Conservation (phyloP, 2,888 invertebrate species). For the Diplazon laetatorius region DNA sequence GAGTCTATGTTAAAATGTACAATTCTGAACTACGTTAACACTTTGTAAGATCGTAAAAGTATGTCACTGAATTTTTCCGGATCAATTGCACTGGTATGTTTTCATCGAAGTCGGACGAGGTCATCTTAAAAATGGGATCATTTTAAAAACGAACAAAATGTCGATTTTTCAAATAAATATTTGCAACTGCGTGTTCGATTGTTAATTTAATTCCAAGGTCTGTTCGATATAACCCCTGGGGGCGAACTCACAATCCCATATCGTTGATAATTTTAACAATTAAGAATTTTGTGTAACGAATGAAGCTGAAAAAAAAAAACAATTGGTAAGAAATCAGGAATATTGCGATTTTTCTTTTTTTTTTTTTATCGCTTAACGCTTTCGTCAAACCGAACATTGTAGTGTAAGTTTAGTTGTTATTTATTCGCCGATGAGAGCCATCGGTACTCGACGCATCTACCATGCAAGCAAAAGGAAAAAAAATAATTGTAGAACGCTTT, state of each 20-base stretch:
- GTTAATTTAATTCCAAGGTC: neutral
- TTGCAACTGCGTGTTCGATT: neutral
- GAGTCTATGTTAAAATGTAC: too few species aligned
- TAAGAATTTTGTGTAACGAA: slow-evolving; percentile 30
- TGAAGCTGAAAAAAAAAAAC: slow-evolving; percentile 36
- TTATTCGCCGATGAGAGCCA: neutral
- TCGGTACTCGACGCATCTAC: slow-evolving; percentile 18
- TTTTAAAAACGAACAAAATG: too few species aligned
- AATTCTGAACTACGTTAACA: too few species aligned
- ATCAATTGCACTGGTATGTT: too few species aligned
- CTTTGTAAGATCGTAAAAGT: too few species aligned
- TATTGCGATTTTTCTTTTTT: slow-evolving; percentile 5
- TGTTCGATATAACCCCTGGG: neutral
- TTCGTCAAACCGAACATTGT: slow-evolving; percentile 21
- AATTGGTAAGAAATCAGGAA: slow-evolving; percentile 39
- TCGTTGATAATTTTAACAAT: slow-evolving; percentile 32
- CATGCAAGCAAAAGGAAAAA: slow-evolving; percentile 36
- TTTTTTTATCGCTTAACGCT: slow-evolving; percentile 35
- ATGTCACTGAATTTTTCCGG: too few species aligned
- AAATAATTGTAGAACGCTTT: slow-evolving; percentile 25
- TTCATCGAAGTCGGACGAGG: too few species aligned
- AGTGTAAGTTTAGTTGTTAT: neutral
- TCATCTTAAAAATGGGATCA: too few species aligned
- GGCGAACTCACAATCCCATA: too few species aligned
- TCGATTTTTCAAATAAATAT: neutral